phyloP scores from a whole-genome alignment of 2,113 vertebrate genomes.

The Antechinus flavipes region DNA sequence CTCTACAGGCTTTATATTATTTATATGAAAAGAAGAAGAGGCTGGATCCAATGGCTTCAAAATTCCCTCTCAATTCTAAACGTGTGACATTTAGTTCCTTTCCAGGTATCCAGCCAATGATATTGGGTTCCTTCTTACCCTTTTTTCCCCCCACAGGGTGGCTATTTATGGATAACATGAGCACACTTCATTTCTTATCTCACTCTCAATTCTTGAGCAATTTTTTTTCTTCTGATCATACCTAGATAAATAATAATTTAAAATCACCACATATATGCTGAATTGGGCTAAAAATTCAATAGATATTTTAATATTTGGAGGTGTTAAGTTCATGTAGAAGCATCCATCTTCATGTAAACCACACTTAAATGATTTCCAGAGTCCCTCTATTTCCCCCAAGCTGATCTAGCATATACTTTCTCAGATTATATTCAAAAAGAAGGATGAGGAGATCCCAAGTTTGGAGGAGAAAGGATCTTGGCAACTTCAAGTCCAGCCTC shows the following conservation, averaged over 20 bases:
- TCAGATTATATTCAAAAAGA: not conserved
- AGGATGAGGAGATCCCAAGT: not conserved
- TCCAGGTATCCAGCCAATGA: not conserved
- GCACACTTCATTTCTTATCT: not conserved
- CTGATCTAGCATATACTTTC: constrained; percentile 3
- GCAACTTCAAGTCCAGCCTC: not conserved
- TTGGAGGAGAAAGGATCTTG: not conserved
- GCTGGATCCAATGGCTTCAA: not conserved
- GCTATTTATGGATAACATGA: not conserved
- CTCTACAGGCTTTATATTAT: not conserved
- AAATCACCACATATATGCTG: not conserved
- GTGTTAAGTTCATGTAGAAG: not conserved
- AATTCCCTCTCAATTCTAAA: not conserved
- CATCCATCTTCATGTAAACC: not conserved
- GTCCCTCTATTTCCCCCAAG: constrained; percentile 13
- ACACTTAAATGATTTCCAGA: not conserved
- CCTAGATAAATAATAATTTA: not conserved
- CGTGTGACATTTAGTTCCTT: not conserved
- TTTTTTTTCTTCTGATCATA: not conserved
- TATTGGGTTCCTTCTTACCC: not conserved
- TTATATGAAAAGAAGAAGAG: not conserved
- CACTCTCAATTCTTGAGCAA: not conserved
- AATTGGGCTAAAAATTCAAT: not conserved
- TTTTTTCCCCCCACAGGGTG: not conserved
- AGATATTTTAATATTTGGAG: not conserved